Percentiles rank a stretch among this genome's conserved stretches.
Conservation (phyloP, 2,113 vertebrate species). For the Alligator mississippiensis region DNA sequence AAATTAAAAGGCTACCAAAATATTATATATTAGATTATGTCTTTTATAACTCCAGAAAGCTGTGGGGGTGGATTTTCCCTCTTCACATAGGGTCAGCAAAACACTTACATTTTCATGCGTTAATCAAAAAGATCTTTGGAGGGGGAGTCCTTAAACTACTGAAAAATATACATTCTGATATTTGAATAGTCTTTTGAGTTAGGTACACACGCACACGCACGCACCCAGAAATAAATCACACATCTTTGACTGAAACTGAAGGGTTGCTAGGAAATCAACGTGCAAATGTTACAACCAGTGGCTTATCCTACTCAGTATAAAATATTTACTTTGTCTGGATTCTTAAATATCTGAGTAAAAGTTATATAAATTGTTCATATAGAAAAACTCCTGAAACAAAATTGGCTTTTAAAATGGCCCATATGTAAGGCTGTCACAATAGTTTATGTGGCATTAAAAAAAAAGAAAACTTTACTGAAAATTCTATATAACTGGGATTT, state of each 20-base stretch:
- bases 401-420: not conserved
- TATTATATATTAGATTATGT: not conserved
- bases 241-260: not conserved
- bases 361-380: not conserved
- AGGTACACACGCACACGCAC: too few species aligned
- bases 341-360: constrained; percentile 5
- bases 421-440: not conserved
- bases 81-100: not conserved
- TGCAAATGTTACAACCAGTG: not conserved
- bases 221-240: not conserved
- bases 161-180: not conserved
- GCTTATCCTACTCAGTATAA: not conserved
- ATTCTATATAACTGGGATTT: not conserved
- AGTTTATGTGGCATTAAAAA: not conserved
- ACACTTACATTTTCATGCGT: not conserved
- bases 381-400: not conserved
- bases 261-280: not conserved
- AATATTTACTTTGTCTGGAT: not conserved
- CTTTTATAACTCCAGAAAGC: not conserved
- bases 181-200: not conserved
- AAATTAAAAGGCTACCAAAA: not conserved
- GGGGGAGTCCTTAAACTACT: not conserved
- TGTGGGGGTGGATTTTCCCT: not conserved
- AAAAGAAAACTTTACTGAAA: not conserved
- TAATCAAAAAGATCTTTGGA: not conserved